A percentile compares a stretch with the other conserved stretches of the same genome.
Conservation (phyloP, 2,888 invertebrate species). For the Watsonalla cultraria region DNA sequence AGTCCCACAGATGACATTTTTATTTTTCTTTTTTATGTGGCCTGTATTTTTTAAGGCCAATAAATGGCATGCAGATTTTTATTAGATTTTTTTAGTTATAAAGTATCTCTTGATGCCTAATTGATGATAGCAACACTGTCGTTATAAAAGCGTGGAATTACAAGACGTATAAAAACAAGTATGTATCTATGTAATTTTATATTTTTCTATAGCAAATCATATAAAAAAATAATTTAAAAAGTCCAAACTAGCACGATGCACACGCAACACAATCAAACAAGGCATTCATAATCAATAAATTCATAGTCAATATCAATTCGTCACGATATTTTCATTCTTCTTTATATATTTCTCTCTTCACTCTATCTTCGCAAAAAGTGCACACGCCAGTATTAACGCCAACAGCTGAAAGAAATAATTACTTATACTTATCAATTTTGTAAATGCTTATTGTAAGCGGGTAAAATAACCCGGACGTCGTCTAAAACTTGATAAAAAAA, state of each 20-base stretch:
- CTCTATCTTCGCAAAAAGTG: slow-evolving; percentile 91
- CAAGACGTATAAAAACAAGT: too few species aligned
- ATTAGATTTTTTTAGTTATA: too few species aligned
- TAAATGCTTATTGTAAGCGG: too few species aligned
- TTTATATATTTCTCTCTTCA: slow-evolving; percentile 39
- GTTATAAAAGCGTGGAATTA: too few species aligned
- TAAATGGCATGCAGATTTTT: too few species aligned
- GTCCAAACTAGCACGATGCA: slow-evolving; percentile 15
- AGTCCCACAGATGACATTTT: slow-evolving; percentile 14
- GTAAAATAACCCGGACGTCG: too few species aligned
- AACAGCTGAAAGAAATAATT: slow-evolving; percentile 82
- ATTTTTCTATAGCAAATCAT: slow-evolving; percentile 6
- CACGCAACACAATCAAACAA: slow-evolving; percentile 1
- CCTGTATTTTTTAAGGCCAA: too few species aligned
- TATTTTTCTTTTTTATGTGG: not conserved
- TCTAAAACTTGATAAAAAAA: too few species aligned
- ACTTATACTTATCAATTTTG: not conserved
- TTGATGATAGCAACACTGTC: too few species aligned
- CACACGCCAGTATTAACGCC: slow-evolving; percentile 91
- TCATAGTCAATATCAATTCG: slow-evolving; percentile 13
- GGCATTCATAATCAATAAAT: slow-evolving; percentile 18
- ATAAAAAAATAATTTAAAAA: slow-evolving; percentile 22
- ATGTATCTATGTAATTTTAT: slow-evolving; percentile 5
- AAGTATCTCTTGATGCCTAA: too few species aligned
- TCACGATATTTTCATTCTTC: slow-evolving; percentile 13